A percentile compares a stretch with the other conserved stretches of the same genome.
phyloP scores from a whole-genome alignment of 1,140 invertebrate genomes.

The Drosophila virilis region DNA sequence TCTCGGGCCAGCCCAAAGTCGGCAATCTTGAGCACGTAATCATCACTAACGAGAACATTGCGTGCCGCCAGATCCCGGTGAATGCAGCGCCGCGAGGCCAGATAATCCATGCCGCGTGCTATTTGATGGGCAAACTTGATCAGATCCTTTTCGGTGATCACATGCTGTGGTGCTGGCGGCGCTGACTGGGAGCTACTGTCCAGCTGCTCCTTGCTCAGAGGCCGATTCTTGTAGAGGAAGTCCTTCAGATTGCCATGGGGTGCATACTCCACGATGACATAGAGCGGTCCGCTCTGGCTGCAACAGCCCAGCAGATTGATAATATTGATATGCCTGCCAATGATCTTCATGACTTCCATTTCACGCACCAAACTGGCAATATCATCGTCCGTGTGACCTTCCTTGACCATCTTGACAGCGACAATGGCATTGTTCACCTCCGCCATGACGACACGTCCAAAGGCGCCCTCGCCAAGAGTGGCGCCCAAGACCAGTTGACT shows the following conservation, averaged over 20 bases:
- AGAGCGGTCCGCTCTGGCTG: conserved; percentile 97
- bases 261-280: conserved; percentile 98
- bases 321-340: conserved; percentile 98
- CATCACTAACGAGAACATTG: conserved; percentile 97
- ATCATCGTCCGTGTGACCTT: conserved; percentile 98
- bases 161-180: conserved; percentile 85
- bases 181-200: conserved; percentile 83
- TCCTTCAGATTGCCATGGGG: conserved; percentile 97
- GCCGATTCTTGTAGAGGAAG: conserved; percentile 94
- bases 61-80: conserved; percentile 98
- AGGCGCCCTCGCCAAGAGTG: conserved; percentile 96
- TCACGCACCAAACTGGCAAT: conserved; percentile 98
- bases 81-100: conserved; percentile 96
- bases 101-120: conserved; percentile 98
- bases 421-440: conserved; percentile 94
- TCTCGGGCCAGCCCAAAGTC: conserved; percentile 99
- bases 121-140: conserved; percentile 99
- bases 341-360: conserved; percentile 99
- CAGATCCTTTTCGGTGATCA: conserved; percentile 95
- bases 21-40: conserved; percentile 97
- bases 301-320: conserved; percentile 98
- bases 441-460: conserved; percentile 96
- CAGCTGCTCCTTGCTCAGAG: conserved; percentile 84
- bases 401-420: conserved; percentile 99
- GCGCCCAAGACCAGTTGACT: conserved; percentile 91